These are phyloP conservation scores for Drosophila formosana DNA, from an alignment of 2,888 invertebrate species.

Conservation along the genomic window DNA sequence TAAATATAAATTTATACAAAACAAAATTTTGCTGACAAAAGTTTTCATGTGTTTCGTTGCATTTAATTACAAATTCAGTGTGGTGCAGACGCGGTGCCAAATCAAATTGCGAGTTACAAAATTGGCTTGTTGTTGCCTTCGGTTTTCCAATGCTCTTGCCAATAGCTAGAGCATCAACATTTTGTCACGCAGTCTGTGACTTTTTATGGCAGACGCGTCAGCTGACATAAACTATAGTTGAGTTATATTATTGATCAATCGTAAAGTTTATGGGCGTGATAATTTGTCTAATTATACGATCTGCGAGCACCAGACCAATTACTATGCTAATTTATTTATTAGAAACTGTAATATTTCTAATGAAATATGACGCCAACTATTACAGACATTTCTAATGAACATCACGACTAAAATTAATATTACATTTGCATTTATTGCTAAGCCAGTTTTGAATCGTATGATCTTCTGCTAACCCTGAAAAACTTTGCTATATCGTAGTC, in stretches of 20 bases:
- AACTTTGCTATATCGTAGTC: too few species aligned
- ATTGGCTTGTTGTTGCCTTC: slow-evolving; percentile 25
- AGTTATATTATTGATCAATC: neutral
- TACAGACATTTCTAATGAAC: neutral
- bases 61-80: slow-evolving; percentile 44
- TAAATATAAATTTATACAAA: neutral
- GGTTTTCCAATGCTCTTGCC: neutral
- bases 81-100: slow-evolving; percentile 12
- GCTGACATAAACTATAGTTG: neutral
- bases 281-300: neutral
- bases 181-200: neutral
- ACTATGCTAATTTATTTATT: neutral
- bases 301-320: neutral
- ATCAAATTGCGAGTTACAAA: slow-evolving; percentile 53
- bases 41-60: slow-evolving; percentile 33
- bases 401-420: too few species aligned
- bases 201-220: neutral
- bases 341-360: neutral
- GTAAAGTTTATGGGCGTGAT: neutral
- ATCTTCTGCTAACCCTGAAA: too few species aligned
- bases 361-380: neutral
- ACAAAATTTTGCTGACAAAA: slow-evolving; percentile 34
- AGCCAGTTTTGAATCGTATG: too few species aligned
- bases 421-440: too few species aligned
- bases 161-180: neutral